A percentile compares a stretch with the other conserved stretches of the same genome.
phyloP scores from a whole-genome alignment of 2,113 vertebrate species.

The Passer montanus region DNA sequence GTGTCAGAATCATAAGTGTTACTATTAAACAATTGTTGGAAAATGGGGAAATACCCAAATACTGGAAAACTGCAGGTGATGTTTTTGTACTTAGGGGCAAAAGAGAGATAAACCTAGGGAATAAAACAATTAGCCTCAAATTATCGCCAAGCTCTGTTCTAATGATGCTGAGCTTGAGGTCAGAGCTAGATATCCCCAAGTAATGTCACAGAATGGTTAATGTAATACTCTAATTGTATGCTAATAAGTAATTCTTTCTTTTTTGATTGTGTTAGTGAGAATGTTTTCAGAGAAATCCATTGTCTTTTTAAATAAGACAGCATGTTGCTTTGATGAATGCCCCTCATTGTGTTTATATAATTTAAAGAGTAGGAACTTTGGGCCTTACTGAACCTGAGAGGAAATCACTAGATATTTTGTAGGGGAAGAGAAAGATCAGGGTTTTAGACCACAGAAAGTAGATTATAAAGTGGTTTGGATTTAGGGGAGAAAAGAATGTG shows the following conservation, averaged over 20 bases:
- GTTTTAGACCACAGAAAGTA: background rate
- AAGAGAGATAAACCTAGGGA: background rate
- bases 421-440: background rate
- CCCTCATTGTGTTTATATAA: background rate
- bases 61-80: background rate
- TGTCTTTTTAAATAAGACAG: background rate
- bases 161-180: slow-evolving; percentile 19
- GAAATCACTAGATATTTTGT: background rate
- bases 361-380: background rate
- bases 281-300: background rate
- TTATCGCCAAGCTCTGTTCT: background rate
- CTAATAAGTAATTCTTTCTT: background rate
- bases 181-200: background rate
- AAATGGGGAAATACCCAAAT: background rate
- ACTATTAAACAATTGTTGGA: background rate
- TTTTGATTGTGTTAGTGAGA: background rate
- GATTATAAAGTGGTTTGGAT: background rate
- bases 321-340: background rate
- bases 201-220: slow-evolving; percentile 15
- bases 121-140: slow-evolving; percentile 44
- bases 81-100: background rate
- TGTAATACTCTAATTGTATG: background rate
- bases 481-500: background rate
- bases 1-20: background rate
- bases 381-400: background rate